phyloP scores from a whole-genome alignment of 1,140 invertebrate species.

The Aradophagus sp. region DNA sequence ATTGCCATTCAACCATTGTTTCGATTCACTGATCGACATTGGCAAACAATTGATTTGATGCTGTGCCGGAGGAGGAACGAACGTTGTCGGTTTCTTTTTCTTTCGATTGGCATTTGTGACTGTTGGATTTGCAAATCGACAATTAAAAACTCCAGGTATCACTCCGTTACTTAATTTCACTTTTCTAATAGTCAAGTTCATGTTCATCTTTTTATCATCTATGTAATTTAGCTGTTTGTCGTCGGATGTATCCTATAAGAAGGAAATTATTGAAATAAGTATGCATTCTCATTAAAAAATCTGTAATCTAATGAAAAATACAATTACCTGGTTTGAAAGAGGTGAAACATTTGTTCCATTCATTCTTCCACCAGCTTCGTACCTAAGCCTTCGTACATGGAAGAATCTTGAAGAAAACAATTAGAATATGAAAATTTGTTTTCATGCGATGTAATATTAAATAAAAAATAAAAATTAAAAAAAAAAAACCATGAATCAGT shows the following conservation, averaged over 20 bases:
- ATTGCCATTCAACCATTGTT: constrained; percentile 65
- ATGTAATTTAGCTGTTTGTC: constrained; percentile 66
- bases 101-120: constrained; percentile 81
- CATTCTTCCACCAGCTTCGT: constrained; percentile 79
- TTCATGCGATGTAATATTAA: no score
- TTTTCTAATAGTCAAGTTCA: constrained; percentile 60
- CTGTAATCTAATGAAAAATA: no score
- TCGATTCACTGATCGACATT: constrained; percentile 59
- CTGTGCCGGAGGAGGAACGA: constrained; percentile 82
- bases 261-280: constrained; percentile 1
- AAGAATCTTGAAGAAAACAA: constrained; percentile 80
- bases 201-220: constrained; percentile 65
- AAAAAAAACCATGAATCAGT: no score
- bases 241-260: constrained; percentile 61
- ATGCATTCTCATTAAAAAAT: constrained; percentile 6
- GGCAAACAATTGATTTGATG: constrained; percentile 60
- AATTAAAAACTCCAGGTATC: constrained; percentile 92
- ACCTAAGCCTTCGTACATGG: constrained; percentile 80
- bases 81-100: constrained; percentile 91
- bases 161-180: constrained; percentile 74
- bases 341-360: constrained; percentile 65
- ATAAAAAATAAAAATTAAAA: constrained; percentile 9
- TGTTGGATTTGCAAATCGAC: constrained; percentile 85
- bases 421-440: no score
- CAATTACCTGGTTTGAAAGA: constrained; percentile 64